Evolutionary conservation across 92 coral and sea anemone genomes (phyloP).

Genomic region (Epizoanthus rinbou): DNA sequence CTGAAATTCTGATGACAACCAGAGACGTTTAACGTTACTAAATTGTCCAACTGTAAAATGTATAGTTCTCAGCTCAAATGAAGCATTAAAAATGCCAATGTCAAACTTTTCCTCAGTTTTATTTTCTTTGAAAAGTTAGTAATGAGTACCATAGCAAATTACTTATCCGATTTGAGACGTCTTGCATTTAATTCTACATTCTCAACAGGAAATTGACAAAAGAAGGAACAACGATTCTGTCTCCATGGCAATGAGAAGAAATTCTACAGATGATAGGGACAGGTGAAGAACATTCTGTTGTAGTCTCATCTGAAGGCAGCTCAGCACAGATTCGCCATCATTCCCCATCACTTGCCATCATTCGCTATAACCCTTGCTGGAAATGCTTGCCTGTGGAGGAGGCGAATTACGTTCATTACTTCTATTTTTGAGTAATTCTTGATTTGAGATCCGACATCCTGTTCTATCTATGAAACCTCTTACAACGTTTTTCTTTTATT

Average conservation of each 20-base stretch:
- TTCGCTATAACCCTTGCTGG: not conserved
- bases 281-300: not conserved
- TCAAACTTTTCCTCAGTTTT: not conserved
- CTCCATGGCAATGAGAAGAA: conserved; percentile 15
- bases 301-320: not conserved
- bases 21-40: too few relatives aligned
- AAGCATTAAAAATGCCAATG: too few relatives aligned
- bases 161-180: too few relatives aligned
- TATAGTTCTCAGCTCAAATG: too few relatives aligned
- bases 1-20: too few relatives aligned
- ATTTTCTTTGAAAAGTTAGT: not conserved
- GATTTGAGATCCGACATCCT: too few relatives aligned
- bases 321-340: not conserved
- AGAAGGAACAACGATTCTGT: conserved; percentile 2
- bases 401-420: too few relatives aligned
- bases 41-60: too few relatives aligned
- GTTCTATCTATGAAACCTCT: not conserved
- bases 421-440: too few relatives aligned
- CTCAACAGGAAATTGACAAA: conserved; percentile 1
- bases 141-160: not conserved
- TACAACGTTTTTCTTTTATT: not conserved
- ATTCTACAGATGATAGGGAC: not conserved
- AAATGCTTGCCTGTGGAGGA: too few relatives aligned
- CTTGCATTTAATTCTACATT: not conserved
- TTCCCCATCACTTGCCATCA: not conserved